These are phyloP conservation scores for human DNA, from an alignment of 2,113 vertebrate genomes.

Conservation along the genomic window GRCh38 chr7:141403001-141403500, in stretches of 20 bases:
- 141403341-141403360: not conserved
- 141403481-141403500: not conserved
- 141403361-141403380: not conserved
- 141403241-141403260: not conserved
- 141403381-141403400: not conserved
- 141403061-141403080: not conserved
- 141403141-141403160: no score
- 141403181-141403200: fast-evolving
- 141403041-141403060: not conserved
- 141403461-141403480: not conserved
- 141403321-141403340: not conserved
- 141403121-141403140: not conserved
- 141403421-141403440: not conserved
- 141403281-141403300: not conserved
- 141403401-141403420: not conserved
- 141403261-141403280: not conserved
- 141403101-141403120: not conserved
- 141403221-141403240: not conserved
- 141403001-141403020: no score
- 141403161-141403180: not conserved
- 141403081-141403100: not conserved
- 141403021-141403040: not conserved
- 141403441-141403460: not conserved
- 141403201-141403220: not conserved
- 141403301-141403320: not conserved